phyloP scores from a whole-genome alignment of 2,888 invertebrate species.

The Colletes collaris region DNA sequence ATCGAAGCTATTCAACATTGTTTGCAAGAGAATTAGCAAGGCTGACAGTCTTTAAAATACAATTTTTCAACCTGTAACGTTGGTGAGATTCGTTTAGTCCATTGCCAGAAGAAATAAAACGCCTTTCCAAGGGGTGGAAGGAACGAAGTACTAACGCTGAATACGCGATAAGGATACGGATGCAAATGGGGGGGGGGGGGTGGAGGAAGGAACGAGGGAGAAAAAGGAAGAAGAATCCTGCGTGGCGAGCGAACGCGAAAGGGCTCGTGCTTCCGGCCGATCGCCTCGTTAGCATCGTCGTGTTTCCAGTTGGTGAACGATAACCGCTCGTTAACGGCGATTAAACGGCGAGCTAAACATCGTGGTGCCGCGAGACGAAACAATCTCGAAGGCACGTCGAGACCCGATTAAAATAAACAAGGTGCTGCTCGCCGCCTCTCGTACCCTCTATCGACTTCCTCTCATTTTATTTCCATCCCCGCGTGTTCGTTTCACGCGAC shows the following conservation, averaged over 20 bases:
- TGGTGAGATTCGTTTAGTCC: no score
- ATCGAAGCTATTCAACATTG: no score
- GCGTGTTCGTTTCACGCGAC: conserved; percentile 42
- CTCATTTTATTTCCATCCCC: conserved; percentile 37
- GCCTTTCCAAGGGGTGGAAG: background rate
- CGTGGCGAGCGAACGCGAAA: conserved; percentile 63
- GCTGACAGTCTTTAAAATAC: no score
- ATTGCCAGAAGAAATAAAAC: no score
- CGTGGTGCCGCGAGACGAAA: conserved; percentile 78
- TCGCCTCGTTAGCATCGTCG: conserved; percentile 77
- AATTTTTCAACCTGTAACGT: no score
- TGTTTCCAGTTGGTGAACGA: conserved; percentile 79
- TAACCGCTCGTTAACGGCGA: conserved; percentile 80
- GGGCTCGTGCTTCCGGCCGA: conserved; percentile 74
- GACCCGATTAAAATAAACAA: conserved; percentile 76
- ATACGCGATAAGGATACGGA: conserved; percentile 24
- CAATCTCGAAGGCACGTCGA: conserved; percentile 76
- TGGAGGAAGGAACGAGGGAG: conserved; percentile 12
- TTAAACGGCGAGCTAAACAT: conserved; percentile 79
- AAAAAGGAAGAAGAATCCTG: conserved; percentile 50
- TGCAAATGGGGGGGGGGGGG: background rate
- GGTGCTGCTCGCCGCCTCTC: conserved; percentile 58
- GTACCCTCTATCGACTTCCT: conserved; percentile 32
- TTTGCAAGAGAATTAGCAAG: no score
- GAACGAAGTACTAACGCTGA: conserved; percentile 1